A percentile compares a stretch with the other conserved stretches of the same genome.
These are phyloP conservation scores for Phymatocera aterrima DNA, from an alignment of 2,888 invertebrate species.

Conservation along the genomic window DNA sequence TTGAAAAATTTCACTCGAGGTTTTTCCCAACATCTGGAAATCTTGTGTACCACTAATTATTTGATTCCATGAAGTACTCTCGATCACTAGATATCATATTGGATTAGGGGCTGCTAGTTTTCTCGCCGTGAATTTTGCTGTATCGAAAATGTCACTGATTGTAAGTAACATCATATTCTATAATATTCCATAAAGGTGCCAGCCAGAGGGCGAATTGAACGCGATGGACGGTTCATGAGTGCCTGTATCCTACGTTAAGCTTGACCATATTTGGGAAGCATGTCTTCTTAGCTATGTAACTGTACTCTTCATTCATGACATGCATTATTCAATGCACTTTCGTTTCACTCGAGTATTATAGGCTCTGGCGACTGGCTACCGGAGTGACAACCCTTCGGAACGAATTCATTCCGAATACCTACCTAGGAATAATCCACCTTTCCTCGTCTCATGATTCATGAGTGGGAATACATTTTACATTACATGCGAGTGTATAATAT, in stretches of 20 bases:
- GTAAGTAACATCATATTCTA: too few relatives aligned
- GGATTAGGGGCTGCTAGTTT: neutral
- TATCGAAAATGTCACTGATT: too few relatives aligned
- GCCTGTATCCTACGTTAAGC: neutral
- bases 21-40: neutral
- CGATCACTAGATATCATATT: too few relatives aligned
- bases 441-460: neutral
- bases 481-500: too few relatives aligned
- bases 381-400: conserved; percentile 32
- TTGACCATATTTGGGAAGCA: conserved; percentile 30
- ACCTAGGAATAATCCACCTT: neutral
- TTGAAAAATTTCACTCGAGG: neutral
- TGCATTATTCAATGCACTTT: conserved; percentile 44
- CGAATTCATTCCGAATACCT: neutral
- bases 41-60: too few relatives aligned
- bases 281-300: conserved; percentile 23
- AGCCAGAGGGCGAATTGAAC: neutral
- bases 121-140: neutral
- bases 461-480: neutral
- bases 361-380: neutral
- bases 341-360: conserved; percentile 27
- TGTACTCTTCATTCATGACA: conserved; percentile 30
- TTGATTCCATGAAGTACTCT: too few relatives aligned
- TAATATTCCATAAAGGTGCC: too few relatives aligned
- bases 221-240: neutral